Base-by-base conservation (phyloP, 2,888 invertebrate species). In the Drosophila melanocephala region DNA sequence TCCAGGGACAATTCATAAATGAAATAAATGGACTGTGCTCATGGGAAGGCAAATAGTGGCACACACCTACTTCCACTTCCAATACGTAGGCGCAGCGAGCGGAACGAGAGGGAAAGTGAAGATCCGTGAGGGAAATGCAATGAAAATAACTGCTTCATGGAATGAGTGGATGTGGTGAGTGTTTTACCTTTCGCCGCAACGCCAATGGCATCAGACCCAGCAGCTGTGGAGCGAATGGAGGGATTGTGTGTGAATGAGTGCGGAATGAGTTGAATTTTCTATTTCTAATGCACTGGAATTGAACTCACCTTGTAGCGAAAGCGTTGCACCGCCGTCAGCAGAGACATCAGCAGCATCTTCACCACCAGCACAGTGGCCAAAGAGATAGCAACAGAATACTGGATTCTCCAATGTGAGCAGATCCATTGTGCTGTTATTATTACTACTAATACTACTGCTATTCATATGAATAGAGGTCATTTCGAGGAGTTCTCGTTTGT, bases 291-390 rank as follows among this genome's bases (percentile, higher is more conserved):
- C 32, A 19, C 10, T 3, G 7, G 9, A 56, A 57, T 19, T n/a
- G 3, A 37, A 51, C 84, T 77, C 81, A 94, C 94, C 93, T 92
- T 93, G 77, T 93, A 93, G 32, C 91, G 89, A 69, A 94, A 92
- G 44, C 94, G 90, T 65, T 93, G 93, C 35, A 92, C 37, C 12
- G 91, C 94, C 30, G 94, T 94, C 42, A 94, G 75, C 39, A 93
- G 32, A 1, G 93, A 91, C 94, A 94, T 94, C 3, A 93, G 78
- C 51, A 94, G 78, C 93, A 94, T 93, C 84, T 94, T 94, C 4
- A 91, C 81, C 28, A 93, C 92, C 77, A 94, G 73, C 56, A 94
- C 82, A 1, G 93, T 92, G 44, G 93, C 78, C 92, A 75, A 94
- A 93, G 7, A 93, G 82, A 79, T 91, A 94, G 59, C 91, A 92